Percentiles rank a stretch among this genome's conserved stretches.
These are phyloP conservation scores for Lontra canadensis DNA, from an alignment of 2,113 vertebrate species.

Conservation along the genomic window DNA sequence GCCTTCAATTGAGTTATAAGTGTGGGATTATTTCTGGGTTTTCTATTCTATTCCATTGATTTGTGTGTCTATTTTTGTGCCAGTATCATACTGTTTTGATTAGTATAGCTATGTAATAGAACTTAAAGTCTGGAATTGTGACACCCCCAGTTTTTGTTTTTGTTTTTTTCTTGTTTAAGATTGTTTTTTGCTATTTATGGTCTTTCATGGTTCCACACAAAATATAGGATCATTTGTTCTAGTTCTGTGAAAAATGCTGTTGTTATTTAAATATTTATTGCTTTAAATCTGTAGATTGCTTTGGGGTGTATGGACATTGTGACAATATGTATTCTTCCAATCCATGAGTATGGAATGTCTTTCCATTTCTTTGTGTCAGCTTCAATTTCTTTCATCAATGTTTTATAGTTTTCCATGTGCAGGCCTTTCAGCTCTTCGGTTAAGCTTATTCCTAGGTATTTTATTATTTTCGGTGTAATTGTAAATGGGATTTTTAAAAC, in stretches of 20 bases:
- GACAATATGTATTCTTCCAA: background rate
- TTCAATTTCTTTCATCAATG: background rate
- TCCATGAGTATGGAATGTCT: background rate
- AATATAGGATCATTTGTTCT: background rate
- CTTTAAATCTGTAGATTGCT: background rate
- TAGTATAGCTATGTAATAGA: background rate
- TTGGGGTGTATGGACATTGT: background rate
- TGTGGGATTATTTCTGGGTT: background rate
- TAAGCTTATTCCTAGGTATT: background rate
- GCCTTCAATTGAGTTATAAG: background rate
- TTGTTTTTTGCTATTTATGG: background rate
- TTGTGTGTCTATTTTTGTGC: background rate
- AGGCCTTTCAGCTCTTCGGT: background rate
- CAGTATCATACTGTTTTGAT: background rate
- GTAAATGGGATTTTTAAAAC: background rate
- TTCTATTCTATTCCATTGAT: background rate
- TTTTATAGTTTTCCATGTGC: background rate
- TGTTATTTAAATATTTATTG: background rate
- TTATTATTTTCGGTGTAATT: background rate
- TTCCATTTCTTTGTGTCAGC: background rate
- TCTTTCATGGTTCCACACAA: background rate
- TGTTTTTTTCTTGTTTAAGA: background rate
- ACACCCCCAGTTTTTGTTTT: background rate
- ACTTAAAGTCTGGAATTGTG: background rate
- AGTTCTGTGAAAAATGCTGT: background rate